These are phyloP conservation scores for Ornithorhynchus anatinus DNA, from an alignment of 2,113 vertebrate species.

Conservation along the genomic window DNA sequence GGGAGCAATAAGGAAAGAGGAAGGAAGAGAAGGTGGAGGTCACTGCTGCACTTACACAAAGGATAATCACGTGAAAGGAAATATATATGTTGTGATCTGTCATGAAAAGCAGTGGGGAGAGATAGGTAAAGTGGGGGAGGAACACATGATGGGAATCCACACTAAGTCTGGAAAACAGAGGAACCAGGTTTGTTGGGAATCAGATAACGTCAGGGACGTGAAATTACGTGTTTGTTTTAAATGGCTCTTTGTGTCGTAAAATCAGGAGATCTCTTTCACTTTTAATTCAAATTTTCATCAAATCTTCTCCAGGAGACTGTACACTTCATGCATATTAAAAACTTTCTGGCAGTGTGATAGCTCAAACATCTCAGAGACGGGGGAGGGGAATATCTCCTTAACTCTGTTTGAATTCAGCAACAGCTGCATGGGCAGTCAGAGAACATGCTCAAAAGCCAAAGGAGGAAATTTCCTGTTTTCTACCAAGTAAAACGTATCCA, in stretches of 20 bases:
- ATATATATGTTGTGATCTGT: too few relatives aligned
- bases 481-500: not conserved
- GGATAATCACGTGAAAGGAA: not conserved
- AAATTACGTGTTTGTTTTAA: not conserved
- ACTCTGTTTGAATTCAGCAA: not conserved
- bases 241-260: conserved; percentile 14
- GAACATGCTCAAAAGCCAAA: not conserved
- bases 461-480: not conserved
- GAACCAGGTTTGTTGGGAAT: not conserved
- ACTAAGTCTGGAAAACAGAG: not conserved
- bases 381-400: not conserved
- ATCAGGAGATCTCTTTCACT: conserved; percentile 20
- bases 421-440: not conserved
- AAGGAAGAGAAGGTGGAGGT: too few relatives aligned
- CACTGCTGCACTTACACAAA: not conserved
- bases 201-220: not conserved
- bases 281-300: conserved; percentile 25
- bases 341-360: not conserved
- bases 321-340: conserved; percentile 19
- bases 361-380: not conserved
- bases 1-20: not conserved
- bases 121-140: not conserved
- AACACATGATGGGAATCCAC: too few relatives aligned
- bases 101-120: not conserved
- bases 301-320: not conserved